Evolutionary conservation across 2,888 invertebrate species (phyloP), one percentile per base, ranked within the genome.

Genomic region (Pyrocoelia pectoralis): DNA sequence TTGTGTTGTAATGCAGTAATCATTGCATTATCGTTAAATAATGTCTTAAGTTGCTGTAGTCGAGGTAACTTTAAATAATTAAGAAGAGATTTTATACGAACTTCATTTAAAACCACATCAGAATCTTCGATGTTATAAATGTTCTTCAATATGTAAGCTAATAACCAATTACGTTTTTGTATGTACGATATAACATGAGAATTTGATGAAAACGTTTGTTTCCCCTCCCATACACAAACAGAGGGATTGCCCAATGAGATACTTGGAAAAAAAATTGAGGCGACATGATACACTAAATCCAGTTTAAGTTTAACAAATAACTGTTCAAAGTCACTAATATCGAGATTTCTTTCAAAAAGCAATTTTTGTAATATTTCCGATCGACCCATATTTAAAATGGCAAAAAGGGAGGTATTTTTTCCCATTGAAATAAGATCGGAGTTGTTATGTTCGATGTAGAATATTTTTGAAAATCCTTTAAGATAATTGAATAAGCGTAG

Each of bases 261-360:
- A 6, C 85, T 87, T 0, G 92, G 91, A 69, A 91, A 91, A 73
- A 89, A 89, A 77, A 89, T 91, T 1, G 89, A 80, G 1, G 90
- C 86, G 9, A 92, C 85, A 69, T 90, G 89, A 70, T 92, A 90
- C 51, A 90, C 86, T 55, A 92, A 83, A 83, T 92, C 91, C 1
- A 92, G 84, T 75, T 90, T 89, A 13, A 92, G 78, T 69, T 88
- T 88, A 28, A 85, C 84, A 63, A 91, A 90, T 71, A 89, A 85
- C 0, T 84, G 81, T 74, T 92, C 92, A 59, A 93, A 86, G 72
- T 87, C 86, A 1, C 87, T 82, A 0, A 91, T 89, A 2, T 89
- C 87, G 56, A 89, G 81, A 61, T 88, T 84, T 70, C 87, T 84
- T 62, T 88, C 86, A 72, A 90, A 91, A 63, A 92, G 85, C 74